phyloP scores from a whole-genome alignment of 2,888 invertebrate genomes.

The Ectemnius continuus region DNA sequence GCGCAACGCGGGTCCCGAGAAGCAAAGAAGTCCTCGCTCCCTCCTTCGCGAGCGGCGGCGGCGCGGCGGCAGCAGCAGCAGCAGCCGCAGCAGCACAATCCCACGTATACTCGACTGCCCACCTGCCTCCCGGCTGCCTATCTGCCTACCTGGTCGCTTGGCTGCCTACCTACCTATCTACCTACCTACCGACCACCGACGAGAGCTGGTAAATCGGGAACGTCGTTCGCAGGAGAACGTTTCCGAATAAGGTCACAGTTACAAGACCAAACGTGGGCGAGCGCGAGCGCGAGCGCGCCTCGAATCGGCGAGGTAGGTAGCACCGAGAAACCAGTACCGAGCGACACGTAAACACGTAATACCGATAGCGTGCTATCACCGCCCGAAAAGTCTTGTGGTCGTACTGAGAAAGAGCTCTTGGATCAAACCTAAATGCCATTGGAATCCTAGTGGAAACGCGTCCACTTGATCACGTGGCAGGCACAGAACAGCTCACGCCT shows the following conservation, averaged over 20 bases:
- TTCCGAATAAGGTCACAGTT: slow-evolving; percentile 76
- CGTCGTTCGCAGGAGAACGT: slow-evolving; percentile 73
- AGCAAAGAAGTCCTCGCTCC: slow-evolving; percentile 9
- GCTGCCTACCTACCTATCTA: slow-evolving; percentile 43
- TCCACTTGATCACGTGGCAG: too few species aligned
- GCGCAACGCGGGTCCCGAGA: slow-evolving; percentile 24
- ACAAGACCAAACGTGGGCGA: slow-evolving; percentile 69
- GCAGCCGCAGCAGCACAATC: slow-evolving; percentile 24
- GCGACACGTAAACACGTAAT: slow-evolving; percentile 50
- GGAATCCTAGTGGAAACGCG: neutral
- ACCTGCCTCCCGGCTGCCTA: slow-evolving; percentile 14
- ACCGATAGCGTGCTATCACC: slow-evolving; percentile 43
- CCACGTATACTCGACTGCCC: neutral
- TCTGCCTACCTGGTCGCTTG: slow-evolving; percentile 20
- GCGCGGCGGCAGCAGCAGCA: too few species aligned
- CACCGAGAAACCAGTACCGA: slow-evolving; percentile 52
- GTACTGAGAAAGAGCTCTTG: too few species aligned
- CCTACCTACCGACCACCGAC: slow-evolving; percentile 37
- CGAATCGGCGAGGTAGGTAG: slow-evolving; percentile 57
- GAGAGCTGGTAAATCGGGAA: slow-evolving; percentile 57
- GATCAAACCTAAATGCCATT: neutral
- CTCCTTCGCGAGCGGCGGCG: neutral
- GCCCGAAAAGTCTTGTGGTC: slow-evolving; percentile 12
- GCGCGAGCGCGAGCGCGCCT: slow-evolving; percentile 46
- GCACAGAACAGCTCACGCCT: too few species aligned